Evolutionary conservation across 2,888 invertebrate genomes (phyloP).

Genomic region (Diarsia rubi): DNA sequence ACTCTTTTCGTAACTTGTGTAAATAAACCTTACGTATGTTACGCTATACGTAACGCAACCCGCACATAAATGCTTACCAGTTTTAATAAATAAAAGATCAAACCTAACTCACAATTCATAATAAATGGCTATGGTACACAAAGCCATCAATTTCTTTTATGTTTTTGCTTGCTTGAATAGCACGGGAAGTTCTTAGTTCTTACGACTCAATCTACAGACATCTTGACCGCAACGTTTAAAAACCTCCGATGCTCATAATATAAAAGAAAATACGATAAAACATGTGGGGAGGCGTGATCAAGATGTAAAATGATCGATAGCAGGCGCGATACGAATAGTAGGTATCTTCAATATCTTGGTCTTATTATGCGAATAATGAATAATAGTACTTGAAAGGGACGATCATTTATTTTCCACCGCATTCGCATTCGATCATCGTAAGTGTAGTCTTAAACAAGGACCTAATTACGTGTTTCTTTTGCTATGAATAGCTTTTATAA

Average conservation of each 20-base stretch:
- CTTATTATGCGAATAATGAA: conserved; percentile 65
- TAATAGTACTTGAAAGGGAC: conserved; percentile 62
- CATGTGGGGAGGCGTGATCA: conserved; percentile 64
- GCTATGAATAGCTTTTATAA: conserved; percentile 53
- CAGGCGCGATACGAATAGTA: conserved; percentile 59
- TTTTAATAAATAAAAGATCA: conserved; percentile 31
- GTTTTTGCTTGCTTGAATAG: conserved; percentile 59
- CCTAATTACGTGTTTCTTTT: conserved; percentile 61
- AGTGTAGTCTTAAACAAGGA: conserved; percentile 59
- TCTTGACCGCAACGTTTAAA: conserved; percentile 64
- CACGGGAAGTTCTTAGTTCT: conserved; percentile 59
- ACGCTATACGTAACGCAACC: conserved; percentile 10
- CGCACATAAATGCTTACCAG: neutral
- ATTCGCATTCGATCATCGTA: conserved; percentile 61
- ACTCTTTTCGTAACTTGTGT: conserved; percentile 31
- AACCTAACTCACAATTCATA: conserved; percentile 39
- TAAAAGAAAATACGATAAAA: conserved; percentile 64
- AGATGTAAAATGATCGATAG: conserved; percentile 70
- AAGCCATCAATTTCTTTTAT: conserved; percentile 51
- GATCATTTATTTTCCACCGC: conserved; percentile 60
- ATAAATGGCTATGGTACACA: conserved; percentile 44
- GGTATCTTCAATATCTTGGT: conserved; percentile 62
- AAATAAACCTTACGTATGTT: conserved; percentile 36
- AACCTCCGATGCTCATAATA: conserved; percentile 52
- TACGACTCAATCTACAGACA: conserved; percentile 65